Conservation (phyloP, 2,113 vertebrate genomes). For the Dicerorhinus sumatrensis region DNA sequence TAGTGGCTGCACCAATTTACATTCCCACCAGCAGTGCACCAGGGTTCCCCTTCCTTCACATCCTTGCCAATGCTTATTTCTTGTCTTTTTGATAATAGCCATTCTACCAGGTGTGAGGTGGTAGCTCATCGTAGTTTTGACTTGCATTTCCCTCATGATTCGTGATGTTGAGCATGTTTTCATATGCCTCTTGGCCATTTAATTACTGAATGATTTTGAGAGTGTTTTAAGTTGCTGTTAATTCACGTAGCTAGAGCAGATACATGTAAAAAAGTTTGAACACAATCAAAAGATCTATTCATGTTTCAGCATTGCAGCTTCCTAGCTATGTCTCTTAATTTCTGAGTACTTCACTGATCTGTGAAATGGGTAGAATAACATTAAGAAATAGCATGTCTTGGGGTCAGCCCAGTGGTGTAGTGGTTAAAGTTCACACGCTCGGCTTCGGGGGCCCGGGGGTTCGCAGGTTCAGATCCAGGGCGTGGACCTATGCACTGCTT, state of each 20-base stretch:
- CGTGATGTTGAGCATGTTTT: neutral
- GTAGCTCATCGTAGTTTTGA: neutral
- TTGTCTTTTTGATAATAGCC: neutral
- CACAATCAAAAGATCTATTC: neutral
- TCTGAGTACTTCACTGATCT: neutral
- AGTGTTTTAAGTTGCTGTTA: neutral
- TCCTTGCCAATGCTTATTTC: neutral
- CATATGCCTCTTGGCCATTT: neutral
- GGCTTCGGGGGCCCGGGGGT: no score
- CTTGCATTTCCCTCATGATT: neutral
- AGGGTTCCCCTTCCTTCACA: neutral
- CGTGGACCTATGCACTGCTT: no score
- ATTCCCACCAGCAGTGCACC: neutral
- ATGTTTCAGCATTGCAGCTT: neutral
- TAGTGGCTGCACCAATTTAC: neutral
- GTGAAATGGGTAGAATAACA: conserved; percentile 7
- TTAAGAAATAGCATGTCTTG: neutral
- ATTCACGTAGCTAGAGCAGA: neutral
- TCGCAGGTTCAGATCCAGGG: no score
- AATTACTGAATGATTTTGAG: neutral
- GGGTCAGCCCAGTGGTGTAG: no score
- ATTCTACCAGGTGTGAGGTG: neutral
- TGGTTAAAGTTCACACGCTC: no score
- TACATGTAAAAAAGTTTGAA: neutral
- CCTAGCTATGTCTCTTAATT: neutral